These are phyloP conservation scores for Isoperla grammatica DNA, from an alignment of 2,888 invertebrate genomes.

Conservation along the genomic window DNA sequence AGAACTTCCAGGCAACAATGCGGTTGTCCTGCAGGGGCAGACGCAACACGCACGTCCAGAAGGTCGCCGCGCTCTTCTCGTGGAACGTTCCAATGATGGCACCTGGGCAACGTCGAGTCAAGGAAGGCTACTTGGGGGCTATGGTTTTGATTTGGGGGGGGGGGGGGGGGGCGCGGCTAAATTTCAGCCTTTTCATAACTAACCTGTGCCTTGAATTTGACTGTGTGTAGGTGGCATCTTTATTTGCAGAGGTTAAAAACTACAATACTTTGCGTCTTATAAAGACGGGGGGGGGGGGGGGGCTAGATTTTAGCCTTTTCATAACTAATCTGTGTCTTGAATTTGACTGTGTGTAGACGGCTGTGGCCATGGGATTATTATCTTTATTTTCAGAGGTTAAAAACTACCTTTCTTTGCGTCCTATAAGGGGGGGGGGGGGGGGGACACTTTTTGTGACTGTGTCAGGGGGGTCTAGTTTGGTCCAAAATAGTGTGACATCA, in stretches of 20 bases:
- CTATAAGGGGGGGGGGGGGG: neutral
- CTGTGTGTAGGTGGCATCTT: neutral
- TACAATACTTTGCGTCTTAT: too few relatives aligned
- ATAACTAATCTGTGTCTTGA: neutral
- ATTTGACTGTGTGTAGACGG: neutral
- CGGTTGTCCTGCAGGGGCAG: constrained; percentile 86
- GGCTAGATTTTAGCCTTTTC: neutral
- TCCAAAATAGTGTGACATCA: too few relatives aligned
- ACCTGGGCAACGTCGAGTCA: constrained; percentile 45
- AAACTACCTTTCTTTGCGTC: too few relatives aligned
- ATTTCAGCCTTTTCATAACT: neutral
- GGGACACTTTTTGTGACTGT: too few relatives aligned
- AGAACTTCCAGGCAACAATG: constrained; percentile 98
- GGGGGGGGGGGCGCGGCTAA: neutral
- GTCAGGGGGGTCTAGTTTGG: too few relatives aligned
- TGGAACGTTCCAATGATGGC: constrained; percentile 93
- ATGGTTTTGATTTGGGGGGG: too few relatives aligned
- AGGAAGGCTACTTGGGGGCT: constrained; percentile 16
- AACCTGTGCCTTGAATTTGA: neutral
- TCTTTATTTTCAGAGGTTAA: too few relatives aligned
- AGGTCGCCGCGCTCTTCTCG: constrained; percentile 83
- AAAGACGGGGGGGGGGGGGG: neutral
- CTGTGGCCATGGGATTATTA: too few relatives aligned
- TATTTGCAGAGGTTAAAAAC: too few relatives aligned
- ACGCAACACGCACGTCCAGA: constrained; percentile 71